phyloP scores from a whole-genome alignment of 2,888 invertebrate genomes.

The Leucoma salicis region DNA sequence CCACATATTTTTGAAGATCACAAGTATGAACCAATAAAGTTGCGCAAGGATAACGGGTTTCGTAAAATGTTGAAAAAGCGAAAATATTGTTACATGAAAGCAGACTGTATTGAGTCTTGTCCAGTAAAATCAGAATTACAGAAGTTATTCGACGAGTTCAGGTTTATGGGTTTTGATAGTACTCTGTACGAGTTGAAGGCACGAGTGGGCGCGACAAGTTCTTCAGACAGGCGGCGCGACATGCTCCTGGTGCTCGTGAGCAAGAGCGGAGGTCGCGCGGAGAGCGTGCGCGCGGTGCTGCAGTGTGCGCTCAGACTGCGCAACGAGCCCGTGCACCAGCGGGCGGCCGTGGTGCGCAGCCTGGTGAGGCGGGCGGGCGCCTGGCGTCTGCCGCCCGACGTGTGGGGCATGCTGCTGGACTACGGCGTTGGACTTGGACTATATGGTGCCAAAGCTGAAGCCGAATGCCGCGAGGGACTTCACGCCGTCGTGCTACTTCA shows the following conservation, averaged over 20 bases:
- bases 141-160: constrained; percentile 52
- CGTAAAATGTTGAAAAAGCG: neutral
- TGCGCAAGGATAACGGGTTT: neutral
- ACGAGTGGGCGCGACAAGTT: constrained; percentile 43
- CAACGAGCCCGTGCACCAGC: constrained; percentile 54
- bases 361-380: constrained; percentile 53
- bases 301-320: constrained; percentile 41
- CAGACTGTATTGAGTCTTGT: neutral
- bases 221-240: constrained; percentile 49
- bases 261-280: constrained; percentile 53
- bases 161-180: constrained; percentile 50
- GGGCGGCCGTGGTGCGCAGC: constrained; percentile 58
- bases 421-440: constrained; percentile 56
- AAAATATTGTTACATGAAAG: neutral
- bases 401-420: constrained; percentile 48
- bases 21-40: constrained; percentile 3
- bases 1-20: constrained; percentile 4
- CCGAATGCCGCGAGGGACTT: constrained; percentile 52
- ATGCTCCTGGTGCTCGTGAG: constrained; percentile 64
- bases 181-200: constrained; percentile 51
- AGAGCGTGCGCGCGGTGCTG: constrained; percentile 44
- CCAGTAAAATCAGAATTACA: constrained; percentile 39
- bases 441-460: constrained; percentile 46
- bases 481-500: constrained; percentile 55
- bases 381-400: constrained; percentile 52